Base-by-base conservation (phyloP, 1,140 invertebrate genomes). In the Megathymus violae region DNA sequence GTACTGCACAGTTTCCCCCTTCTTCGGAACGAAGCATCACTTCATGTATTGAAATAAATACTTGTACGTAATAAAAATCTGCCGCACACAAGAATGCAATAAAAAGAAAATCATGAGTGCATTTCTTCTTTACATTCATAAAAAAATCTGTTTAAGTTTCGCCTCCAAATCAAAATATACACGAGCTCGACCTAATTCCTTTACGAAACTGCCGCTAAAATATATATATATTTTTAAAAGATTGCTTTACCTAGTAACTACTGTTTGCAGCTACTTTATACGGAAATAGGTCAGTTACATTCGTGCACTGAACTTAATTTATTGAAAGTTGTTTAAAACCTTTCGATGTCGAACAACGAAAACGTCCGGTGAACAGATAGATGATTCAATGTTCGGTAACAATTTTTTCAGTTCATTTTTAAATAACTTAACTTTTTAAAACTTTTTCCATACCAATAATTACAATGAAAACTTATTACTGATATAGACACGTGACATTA, bases 271-370 rank as follows among this genome's bases (percentile, higher is more conserved):
- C 38, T 54, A 25, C 22, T 43, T 27, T 27, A 43, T 34, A 44
- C 15, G 25, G 44, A 54, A 58, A 58, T 46, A 46, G 54, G 54
- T 58, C 54, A 58, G 54, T 46, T 58, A 14, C 54, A 58, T 56
- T 56, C 52, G 52, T 43, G 54, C 41, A 46, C 41, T n/a, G 10
- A 58, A 58, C 52, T 44, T 58, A 44, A 46, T 44, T 58, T 14
- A 58, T 44, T 58, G 52, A 46, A 58, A 58, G 25, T 44, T 56
- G 52, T 56, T 48, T 41, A 46, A 34, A 58, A 58, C 52, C 52
- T 46, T 17, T 58, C 52, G 36, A 43, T 41, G 38, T 22, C 38
- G 11, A 17, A 25, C 41, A 17, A 34, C 15, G 22, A 58, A 58
- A 34, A 15, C 52, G 27, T 46, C 25, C 52, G n/a, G n/a, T n/a